A percentile compares a stretch with the other conserved stretches of the same genome.
phyloP scores from a whole-genome alignment of 1,140 invertebrate species.

The Dinoponera quadriceps region DNA sequence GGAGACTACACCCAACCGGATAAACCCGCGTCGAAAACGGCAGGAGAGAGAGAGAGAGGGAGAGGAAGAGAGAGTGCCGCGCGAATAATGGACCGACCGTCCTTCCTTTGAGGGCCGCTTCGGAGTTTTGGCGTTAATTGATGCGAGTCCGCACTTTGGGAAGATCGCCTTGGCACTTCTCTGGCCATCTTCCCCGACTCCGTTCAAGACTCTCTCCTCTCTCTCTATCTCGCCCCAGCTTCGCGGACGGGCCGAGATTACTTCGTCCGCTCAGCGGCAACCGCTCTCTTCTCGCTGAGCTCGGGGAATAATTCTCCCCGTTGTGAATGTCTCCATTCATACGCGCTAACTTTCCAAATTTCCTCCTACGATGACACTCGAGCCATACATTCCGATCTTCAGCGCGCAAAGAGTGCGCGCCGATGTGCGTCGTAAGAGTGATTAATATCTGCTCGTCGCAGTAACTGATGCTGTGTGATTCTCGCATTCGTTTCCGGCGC shows the following conservation, averaged over 20 bases:
- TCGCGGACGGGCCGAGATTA: slow-evolving; percentile 76
- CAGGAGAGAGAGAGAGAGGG: slow-evolving; percentile 27
- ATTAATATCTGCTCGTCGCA: neutral
- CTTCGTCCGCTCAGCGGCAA: slow-evolving; percentile 65
- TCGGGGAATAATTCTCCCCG: slow-evolving; percentile 56
- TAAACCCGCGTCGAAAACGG: slow-evolving; percentile 63
- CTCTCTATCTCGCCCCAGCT: neutral
- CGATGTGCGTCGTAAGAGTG: neutral
- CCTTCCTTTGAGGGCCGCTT: slow-evolving; percentile 73
- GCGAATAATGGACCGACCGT: slow-evolving; percentile 71
- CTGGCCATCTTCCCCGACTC: slow-evolving; percentile 60
- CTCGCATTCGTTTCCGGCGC: neutral
- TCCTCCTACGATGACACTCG: slow-evolving; percentile 31
- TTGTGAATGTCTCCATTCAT: slow-evolving; percentile 31
- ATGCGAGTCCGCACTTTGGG: slow-evolving; percentile 79
- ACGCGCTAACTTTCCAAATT: slow-evolving; percentile 50
- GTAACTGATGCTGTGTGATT: neutral
- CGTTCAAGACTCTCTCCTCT: slow-evolving; percentile 56
- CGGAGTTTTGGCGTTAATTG: slow-evolving; percentile 82
- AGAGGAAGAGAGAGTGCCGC: slow-evolving; percentile 32
- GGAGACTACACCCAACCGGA: slow-evolving; percentile 50
- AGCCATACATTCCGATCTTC: neutral
- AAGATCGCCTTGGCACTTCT: slow-evolving; percentile 71
- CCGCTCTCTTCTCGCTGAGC: slow-evolving; percentile 44
- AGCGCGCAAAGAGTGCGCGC: slow-evolving; percentile 18